phyloP scores from a whole-genome alignment of 2,113 vertebrate species.

The Haemorhous mexicanus region DNA sequence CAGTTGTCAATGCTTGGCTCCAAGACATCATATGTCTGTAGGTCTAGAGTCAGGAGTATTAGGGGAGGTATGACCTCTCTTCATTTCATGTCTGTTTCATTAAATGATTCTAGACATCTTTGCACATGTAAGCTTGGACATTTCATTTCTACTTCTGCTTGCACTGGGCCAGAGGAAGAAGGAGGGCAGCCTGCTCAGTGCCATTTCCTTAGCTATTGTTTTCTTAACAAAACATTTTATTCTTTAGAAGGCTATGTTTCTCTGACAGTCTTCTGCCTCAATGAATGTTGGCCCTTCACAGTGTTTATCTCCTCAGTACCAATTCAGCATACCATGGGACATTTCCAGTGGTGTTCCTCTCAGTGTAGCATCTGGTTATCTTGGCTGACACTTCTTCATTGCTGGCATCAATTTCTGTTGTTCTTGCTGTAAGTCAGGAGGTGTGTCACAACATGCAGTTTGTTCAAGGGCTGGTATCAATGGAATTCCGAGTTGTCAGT shows the following conservation, averaged over 20 bases:
- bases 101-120: neutral
- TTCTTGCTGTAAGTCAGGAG: neutral
- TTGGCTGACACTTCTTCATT: neutral
- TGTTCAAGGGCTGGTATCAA: neutral
- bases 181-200: neutral
- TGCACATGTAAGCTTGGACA: neutral
- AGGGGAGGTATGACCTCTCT: neutral
- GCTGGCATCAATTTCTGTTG: neutral
- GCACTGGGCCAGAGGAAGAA: neutral
- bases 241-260: neutral
- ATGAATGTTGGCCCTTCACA: neutral
- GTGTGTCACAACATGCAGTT: neutral
- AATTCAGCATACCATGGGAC: neutral
- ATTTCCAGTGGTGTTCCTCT: neutral
- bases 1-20: neutral
- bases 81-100: neutral
- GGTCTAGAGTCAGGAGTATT: neutral
- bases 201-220: neutral
- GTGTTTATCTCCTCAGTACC: neutral
- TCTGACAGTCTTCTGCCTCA: neutral
- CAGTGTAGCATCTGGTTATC: neutral
- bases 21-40: neutral
- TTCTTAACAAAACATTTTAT: neutral
- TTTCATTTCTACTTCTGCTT: neutral
- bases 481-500: neutral